Evolutionary conservation across 35 echinoderm and acorn worm genomes (phyloP).

Genomic region (Chiridota heheva): DNA sequence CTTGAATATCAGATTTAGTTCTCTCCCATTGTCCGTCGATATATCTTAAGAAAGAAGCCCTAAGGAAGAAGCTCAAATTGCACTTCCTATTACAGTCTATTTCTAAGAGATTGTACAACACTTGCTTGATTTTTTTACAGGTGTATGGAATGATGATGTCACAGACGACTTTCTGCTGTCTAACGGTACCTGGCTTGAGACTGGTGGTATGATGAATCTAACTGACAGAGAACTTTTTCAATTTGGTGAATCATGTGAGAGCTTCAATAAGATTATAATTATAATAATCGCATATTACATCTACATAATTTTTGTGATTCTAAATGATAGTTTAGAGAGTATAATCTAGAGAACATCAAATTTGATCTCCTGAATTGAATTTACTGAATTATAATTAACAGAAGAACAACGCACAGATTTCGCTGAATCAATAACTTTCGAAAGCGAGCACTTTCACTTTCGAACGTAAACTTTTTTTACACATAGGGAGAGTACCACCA

Average conservation of each 20-base stretch:
- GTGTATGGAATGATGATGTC: conserved; percentile 70
- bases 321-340: not conserved
- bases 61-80: too few relatives aligned
- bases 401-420: too few relatives aligned
- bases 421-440: too few relatives aligned
- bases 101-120: too few relatives aligned
- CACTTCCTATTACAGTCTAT: too few relatives aligned
- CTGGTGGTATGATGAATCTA: conserved; percentile 15
- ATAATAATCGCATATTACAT: not conserved
- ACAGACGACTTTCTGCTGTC: conserved; percentile 50
- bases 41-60: too few relatives aligned
- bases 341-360: not conserved
- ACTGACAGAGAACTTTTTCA: conserved; percentile 48
- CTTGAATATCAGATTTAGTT: too few relatives aligned
- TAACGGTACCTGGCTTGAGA: conserved; percentile 28
- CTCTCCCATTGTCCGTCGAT: too few relatives aligned
- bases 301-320: not conserved
- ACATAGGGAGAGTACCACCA: conserved; percentile 60
- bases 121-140: conserved; percentile 36
- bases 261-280: not conserved
- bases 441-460: too few relatives aligned
- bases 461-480: too few relatives aligned
- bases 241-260: conserved; percentile 63
- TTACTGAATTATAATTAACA: too few relatives aligned
- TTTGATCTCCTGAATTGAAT: too few relatives aligned